Evolutionary conservation across 2,888 invertebrate species (phyloP).

Genomic region (Nephrotoma appendiculata): DNA sequence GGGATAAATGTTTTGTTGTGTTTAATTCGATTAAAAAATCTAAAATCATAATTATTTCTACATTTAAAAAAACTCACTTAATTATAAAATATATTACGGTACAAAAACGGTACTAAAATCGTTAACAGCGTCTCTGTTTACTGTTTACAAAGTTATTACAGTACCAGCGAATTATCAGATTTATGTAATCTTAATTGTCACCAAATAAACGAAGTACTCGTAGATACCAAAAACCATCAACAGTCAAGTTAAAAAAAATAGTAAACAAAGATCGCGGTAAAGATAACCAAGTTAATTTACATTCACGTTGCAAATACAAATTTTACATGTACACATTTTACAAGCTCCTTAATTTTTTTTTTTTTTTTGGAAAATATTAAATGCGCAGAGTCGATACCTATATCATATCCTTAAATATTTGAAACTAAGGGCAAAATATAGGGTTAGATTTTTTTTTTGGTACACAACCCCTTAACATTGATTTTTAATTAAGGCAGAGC

Average conservation of each 20-base stretch:
- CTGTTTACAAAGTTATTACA: no score
- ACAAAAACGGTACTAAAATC: no score
- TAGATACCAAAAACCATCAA: neutral
- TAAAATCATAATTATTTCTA: no score
- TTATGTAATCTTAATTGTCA: no score
- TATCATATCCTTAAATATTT: neutral
- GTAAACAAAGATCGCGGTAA: neutral
- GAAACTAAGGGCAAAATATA: neutral
- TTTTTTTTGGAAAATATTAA: neutral
- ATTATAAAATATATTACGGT: no score
- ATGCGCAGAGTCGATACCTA: neutral
- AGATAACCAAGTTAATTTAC: neutral
- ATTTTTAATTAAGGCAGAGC: neutral
- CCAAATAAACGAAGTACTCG: no score
- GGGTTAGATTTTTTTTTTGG: neutral
- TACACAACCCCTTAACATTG: neutral
- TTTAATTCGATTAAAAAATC: no score
- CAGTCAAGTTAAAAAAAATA: neutral
- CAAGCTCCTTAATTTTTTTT: neutral
- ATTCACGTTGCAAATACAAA: neutral
- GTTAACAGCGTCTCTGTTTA: no score
- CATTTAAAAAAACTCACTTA: no score
- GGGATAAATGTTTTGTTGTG: no score
- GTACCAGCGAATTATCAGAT: no score
- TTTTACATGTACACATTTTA: no score